phyloP scores from a whole-genome alignment of 2,888 invertebrate genomes.

The Nemurella pictetii region DNA sequence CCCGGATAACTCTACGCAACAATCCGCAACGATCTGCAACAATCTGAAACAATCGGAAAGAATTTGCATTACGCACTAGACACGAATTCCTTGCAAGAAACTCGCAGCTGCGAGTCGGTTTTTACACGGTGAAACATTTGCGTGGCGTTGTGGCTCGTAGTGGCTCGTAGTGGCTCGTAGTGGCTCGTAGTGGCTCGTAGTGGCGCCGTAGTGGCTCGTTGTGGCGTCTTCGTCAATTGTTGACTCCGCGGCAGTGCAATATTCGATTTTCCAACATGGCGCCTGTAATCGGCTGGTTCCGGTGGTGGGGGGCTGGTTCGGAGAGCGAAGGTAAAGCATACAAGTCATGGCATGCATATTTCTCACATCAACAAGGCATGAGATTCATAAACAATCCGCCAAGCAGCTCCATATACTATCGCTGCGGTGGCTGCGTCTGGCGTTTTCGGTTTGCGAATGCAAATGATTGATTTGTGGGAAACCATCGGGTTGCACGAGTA shows the following conservation, averaged over 20 bases:
- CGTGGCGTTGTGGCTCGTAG: no score
- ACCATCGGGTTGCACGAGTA: background rate
- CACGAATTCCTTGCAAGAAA: no score
- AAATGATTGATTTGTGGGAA: background rate
- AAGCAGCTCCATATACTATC: background rate
- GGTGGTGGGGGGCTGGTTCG: background rate
- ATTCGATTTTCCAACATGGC: constrained; percentile 11
- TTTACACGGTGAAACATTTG: no score
- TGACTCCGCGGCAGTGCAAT: background rate
- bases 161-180: no score
- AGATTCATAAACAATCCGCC: background rate
- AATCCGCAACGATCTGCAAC: no score
- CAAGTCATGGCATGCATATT: background rate
- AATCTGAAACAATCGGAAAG: no score
- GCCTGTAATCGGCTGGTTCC: background rate
- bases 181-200: no score
- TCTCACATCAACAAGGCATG: background rate
- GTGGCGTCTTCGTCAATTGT: no score
- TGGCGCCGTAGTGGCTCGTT: no score
- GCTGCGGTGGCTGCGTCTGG: background rate
- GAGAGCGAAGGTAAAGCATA: background rate
- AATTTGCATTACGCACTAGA: no score
- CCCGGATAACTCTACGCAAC: no score
- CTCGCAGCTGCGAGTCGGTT: no score
- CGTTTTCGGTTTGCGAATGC: background rate